phyloP scores from a whole-genome alignment of 1,140 invertebrate genomes.

The Drosophila simulans region DNA sequence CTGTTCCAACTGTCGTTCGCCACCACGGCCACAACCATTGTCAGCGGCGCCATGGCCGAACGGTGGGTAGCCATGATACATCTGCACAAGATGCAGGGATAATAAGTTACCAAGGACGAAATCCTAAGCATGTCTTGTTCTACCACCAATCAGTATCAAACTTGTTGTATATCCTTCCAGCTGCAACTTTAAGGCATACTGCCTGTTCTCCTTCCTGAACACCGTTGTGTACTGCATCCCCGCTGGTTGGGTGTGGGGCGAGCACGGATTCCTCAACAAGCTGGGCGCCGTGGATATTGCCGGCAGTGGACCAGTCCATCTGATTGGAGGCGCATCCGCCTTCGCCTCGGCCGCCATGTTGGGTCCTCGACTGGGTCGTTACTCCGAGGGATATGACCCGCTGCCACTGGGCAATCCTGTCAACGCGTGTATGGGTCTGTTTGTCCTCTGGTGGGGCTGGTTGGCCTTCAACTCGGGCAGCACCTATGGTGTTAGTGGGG shows the following conservation, averaged over 20 bases:
- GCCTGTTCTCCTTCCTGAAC: constrained; percentile 94
- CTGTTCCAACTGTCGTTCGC: constrained; percentile 95
- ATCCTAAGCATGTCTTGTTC: too few species aligned
- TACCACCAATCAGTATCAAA: too few species aligned
- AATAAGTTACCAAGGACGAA: too few species aligned
- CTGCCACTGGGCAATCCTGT: constrained; percentile 94
- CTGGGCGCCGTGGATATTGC: constrained; percentile 95
- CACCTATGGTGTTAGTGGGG: constrained; percentile 90
- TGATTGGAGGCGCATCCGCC: constrained; percentile 90
- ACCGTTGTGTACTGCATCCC: constrained; percentile 96
- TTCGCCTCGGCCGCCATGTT: constrained; percentile 95
- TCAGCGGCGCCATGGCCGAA: constrained; percentile 95
- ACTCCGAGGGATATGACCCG: constrained; percentile 90
- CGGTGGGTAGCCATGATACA: constrained; percentile 85
- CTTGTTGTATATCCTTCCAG: constrained; percentile 21
- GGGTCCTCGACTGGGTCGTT: constrained; percentile 94
- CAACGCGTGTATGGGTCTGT: constrained; percentile 95
- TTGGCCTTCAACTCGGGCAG: constrained; percentile 97
- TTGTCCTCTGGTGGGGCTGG: constrained; percentile 98
- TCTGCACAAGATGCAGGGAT: too few species aligned
- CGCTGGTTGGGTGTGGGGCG: constrained; percentile 90
- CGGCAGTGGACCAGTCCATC: constrained; percentile 96
- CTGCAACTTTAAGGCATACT: constrained; percentile 94
- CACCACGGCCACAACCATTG: constrained; percentile 96
- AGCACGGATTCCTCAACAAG: constrained; percentile 92